Evolutionary conservation across 2,888 invertebrate genomes (phyloP), one percentile per base, ranked within the genome.

Genomic region (Hydropsyche betteni): DNA sequence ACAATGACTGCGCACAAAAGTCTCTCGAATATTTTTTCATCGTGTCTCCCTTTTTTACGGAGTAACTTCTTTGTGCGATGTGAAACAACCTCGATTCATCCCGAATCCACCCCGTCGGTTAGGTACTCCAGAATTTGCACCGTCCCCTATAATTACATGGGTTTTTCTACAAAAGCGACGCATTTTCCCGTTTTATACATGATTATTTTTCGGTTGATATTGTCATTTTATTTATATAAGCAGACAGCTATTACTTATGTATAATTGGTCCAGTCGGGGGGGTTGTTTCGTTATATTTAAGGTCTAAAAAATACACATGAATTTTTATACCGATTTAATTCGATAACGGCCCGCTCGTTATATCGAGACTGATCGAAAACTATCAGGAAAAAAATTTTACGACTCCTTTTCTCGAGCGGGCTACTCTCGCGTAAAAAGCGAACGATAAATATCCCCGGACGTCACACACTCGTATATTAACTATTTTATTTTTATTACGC

Each of bases 301-400:
- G 24, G 24, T 24, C 1, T 24, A 24, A 24, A 24, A 24, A 24
- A 24, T 24, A 24, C 24, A 24, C 24, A 24, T 24, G 2, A 24
- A 24, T 24, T 24, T 24, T 16, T 16, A 16, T 61, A 5, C 33
- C 10, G 16, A 61, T 61, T 61, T 14, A 51, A 51, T 51, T 51
- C n/a, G 51, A 51, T 51, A 51, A 24, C 24, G 24, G 24, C 24
- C 24, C 24, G 24, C 24, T 24, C 24, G 24, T 24, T 24, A 24
- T 24, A 24, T 24, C 24, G 24, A 24, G 24, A 24, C 7, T 44
- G 44, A 64, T 64, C 34, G 34, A 14, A 44, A 69, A 69, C 69
- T 51, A 68, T 68, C 68, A 38, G 50, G 51, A 71, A 72, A 71
- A 50, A 78, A 68, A 77, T 76, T 78, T 78, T 78, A 78, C 75